These are phyloP conservation scores for Diploptera punctata DNA, from an alignment of 2,888 invertebrate species.

Conservation along the genomic window DNA sequence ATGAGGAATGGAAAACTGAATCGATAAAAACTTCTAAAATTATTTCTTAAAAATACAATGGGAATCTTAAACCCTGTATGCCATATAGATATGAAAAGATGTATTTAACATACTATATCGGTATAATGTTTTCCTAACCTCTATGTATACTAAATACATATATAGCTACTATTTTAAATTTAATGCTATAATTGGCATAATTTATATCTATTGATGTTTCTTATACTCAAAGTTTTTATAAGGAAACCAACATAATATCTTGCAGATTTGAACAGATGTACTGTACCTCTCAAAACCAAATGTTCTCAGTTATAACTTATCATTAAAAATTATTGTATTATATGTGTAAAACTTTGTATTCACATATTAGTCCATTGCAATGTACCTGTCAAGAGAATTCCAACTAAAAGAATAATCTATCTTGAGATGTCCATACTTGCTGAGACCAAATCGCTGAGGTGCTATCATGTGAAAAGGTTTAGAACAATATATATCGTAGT, in stretches of 20 bases:
- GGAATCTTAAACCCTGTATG: too few relatives aligned
- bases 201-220: background rate
- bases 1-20: too few relatives aligned
- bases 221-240: background rate
- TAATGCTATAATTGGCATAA: background rate
- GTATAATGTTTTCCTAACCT: too few relatives aligned
- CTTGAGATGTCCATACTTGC: conserved; percentile 78
- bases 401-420: conserved; percentile 85
- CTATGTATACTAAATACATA: too few relatives aligned
- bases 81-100: too few relatives aligned
- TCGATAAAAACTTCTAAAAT: too few relatives aligned
- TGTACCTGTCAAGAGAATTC: conserved; percentile 80
- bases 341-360: background rate
- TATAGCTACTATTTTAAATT: too few relatives aligned
- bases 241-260: background rate
- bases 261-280: background rate
- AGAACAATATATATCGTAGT: conserved; percentile 48
- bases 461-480: conserved; percentile 48
- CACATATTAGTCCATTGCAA: conserved; percentile 51
- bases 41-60: too few relatives aligned
- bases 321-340: too few relatives aligned
- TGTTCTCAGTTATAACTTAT: background rate
- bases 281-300: background rate
- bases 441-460: conserved; percentile 72
- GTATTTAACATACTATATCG: too few relatives aligned